phyloP scores from a whole-genome alignment of 2,113 vertebrate species.

The Nerophis ophidion region DNA sequence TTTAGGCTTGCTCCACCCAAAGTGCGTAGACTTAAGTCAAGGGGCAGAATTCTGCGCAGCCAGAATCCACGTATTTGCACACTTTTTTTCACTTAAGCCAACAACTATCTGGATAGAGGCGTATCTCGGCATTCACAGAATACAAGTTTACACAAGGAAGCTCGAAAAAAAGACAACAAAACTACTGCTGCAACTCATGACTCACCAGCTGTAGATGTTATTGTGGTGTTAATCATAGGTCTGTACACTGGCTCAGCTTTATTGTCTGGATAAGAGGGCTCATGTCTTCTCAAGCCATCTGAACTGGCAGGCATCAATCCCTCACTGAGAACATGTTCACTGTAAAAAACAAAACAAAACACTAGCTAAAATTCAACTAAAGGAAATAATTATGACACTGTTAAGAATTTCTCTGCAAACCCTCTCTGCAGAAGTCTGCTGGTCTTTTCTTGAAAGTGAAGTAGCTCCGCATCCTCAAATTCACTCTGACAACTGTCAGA shows the following conservation, averaged over 20 bases:
- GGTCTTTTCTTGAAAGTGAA: slow-evolving; percentile 76
- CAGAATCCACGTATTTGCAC: too few species aligned
- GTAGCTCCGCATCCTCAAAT: slow-evolving; percentile 69
- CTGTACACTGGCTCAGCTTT: slow-evolving; percentile 45
- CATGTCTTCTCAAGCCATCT: slow-evolving; percentile 63
- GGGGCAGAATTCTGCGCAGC: too few species aligned
- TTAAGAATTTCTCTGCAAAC: slow-evolving; percentile 42
- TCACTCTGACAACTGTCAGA: slow-evolving; percentile 63
- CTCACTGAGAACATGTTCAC: slow-evolving; percentile 60
- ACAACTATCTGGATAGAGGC: too few species aligned
- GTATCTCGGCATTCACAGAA: background rate
- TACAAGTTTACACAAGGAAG: background rate
- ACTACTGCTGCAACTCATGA: background rate
- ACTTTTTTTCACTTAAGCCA: too few species aligned
- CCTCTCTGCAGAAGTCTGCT: slow-evolving; percentile 71
- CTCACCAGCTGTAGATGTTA: slow-evolving; percentile 46
- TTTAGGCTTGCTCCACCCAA: too few species aligned
- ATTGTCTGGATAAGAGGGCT: slow-evolving; percentile 57
- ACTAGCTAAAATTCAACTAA: slow-evolving; percentile 8
- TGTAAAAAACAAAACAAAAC: slow-evolving; percentile 33
- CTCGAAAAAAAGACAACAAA: background rate
- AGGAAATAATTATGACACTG: background rate
- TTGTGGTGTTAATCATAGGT: slow-evolving; percentile 34
- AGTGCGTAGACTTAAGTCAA: too few species aligned
- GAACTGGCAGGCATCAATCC: slow-evolving; percentile 67